Conservation (phyloP, 2,797 vertebrate species). For the Gila robusta region DNA sequence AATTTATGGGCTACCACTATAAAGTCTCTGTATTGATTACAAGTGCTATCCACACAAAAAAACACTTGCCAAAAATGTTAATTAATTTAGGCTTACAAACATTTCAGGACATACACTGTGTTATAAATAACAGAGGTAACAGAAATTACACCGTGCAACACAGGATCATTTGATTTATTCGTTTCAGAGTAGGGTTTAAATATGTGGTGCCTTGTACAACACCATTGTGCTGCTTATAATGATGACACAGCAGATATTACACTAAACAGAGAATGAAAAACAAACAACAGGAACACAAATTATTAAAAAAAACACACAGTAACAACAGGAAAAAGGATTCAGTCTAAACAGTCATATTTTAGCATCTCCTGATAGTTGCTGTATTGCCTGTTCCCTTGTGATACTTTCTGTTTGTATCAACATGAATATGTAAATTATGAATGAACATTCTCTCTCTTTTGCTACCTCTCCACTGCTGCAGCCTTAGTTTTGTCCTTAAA, state of each 20-base stretch:
- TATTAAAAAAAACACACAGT: constrained; percentile 58
- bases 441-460: constrained; percentile 77
- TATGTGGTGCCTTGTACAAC: constrained; percentile 64
- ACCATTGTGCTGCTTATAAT: constrained; percentile 59
- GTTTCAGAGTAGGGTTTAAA: constrained; percentile 78
- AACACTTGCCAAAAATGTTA: not conserved
- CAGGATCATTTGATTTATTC: constrained; percentile 83
- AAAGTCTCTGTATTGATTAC: not conserved
- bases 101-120: constrained; percentile 28
- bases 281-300: constrained; percentile 60
- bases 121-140: constrained; percentile 52
- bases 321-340: constrained; percentile 50
- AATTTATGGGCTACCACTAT: not conserved
- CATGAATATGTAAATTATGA: constrained; percentile 43
- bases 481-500: constrained; percentile 25
- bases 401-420: constrained; percentile 58
- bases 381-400: constrained; percentile 56
- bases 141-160: constrained; percentile 69
- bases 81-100: constrained; percentile 14
- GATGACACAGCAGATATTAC: constrained; percentile 69
- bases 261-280: constrained; percentile 66
- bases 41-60: not conserved
- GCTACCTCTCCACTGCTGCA: constrained; percentile 64
- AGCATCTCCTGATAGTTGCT: constrained; percentile 61
- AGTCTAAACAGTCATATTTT: constrained; percentile 70